phyloP scores from a whole-genome alignment of 2,113 vertebrate species.

The Dunckerocampus dactyliophorus region DNA sequence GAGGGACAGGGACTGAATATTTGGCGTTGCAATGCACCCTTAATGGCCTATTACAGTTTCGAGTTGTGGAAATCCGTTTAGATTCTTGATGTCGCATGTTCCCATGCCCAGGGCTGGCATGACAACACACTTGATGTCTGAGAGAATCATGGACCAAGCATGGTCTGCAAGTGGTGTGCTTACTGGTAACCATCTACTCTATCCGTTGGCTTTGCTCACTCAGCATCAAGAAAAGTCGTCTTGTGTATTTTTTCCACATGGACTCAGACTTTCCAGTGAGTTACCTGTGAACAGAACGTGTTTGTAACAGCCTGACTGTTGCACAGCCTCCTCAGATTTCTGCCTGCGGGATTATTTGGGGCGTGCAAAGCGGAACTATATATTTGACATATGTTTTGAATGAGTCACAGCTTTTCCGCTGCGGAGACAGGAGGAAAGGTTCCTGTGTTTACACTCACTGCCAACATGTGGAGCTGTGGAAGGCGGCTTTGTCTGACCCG shows the following conservation, averaged over 20 bases:
- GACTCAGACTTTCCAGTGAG: background rate
- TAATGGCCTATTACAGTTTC: too few relatives aligned
- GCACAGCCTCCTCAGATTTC: conserved; percentile 1
- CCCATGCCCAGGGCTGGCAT: conserved; percentile 8
- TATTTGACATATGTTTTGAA: conserved; percentile 41
- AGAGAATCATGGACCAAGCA: conserved; percentile 36
- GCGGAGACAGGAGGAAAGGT: conserved; percentile 6
- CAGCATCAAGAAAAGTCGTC: conserved; percentile 34
- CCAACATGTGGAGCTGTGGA: conserved; percentile 31
- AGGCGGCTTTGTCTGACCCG: conserved; percentile 8
- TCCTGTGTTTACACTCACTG: conserved; percentile 30
- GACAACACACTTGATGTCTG: conserved; percentile 40
- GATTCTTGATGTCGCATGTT: conserved; percentile 1
- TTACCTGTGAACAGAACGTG: background rate
- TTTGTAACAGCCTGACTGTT: background rate
- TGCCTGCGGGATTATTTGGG: conserved; percentile 4
- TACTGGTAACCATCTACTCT: conserved; percentile 25
- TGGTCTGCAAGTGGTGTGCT: conserved; percentile 28
- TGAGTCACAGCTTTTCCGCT: conserved; percentile 45
- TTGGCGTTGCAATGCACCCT: too few relatives aligned
- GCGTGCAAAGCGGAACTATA: conserved; percentile 12
- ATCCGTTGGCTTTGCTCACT: conserved; percentile 61
- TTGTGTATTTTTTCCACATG: background rate
- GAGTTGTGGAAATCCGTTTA: background rate
- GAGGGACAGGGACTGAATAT: too few relatives aligned